A percentile compares a stretch with the other conserved stretches of the same genome.
These are phyloP conservation scores for Lycodopsis pacificus DNA, from an alignment of 2,797 vertebrate species.

Conservation along the genomic window DNA sequence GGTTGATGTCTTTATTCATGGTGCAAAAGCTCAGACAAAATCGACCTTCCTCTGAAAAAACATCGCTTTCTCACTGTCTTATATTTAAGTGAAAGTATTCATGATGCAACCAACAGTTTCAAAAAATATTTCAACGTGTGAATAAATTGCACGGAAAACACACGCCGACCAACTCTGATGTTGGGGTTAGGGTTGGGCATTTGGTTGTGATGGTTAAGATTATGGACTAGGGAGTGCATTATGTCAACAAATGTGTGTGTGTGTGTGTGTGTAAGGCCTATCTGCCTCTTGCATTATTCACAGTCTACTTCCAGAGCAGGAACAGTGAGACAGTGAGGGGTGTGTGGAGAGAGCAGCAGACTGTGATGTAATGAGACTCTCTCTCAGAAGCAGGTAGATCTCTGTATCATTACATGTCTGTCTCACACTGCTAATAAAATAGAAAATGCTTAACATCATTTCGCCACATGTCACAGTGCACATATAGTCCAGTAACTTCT, in stretches of 20 bases:
- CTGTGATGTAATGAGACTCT: neutral
- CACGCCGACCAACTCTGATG: too few species aligned
- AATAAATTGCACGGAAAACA: too few species aligned
- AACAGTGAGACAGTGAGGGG: neutral
- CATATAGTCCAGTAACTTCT: too few species aligned
- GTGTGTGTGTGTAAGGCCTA: neutral
- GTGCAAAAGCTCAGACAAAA: too few species aligned
- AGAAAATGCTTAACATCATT: neutral
- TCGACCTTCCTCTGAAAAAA: too few species aligned
- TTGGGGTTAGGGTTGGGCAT: too few species aligned
- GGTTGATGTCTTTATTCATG: too few species aligned
- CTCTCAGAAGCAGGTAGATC: neutral
- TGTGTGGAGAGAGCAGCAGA: neutral
- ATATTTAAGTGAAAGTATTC: too few species aligned
- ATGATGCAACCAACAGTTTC: too few species aligned
- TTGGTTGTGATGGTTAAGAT: too few species aligned
- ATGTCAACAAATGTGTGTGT: neutral
- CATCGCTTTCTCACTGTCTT: too few species aligned
- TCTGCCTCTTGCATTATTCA: constrained; percentile 27
- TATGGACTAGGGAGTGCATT: neutral
- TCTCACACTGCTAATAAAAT: neutral
- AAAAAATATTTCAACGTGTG: too few species aligned
- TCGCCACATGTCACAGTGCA: neutral
- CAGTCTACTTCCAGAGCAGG: neutral
- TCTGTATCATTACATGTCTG: neutral